Conservation (phyloP, 2,888 invertebrate genomes). For the Saturnia pavonia region DNA sequence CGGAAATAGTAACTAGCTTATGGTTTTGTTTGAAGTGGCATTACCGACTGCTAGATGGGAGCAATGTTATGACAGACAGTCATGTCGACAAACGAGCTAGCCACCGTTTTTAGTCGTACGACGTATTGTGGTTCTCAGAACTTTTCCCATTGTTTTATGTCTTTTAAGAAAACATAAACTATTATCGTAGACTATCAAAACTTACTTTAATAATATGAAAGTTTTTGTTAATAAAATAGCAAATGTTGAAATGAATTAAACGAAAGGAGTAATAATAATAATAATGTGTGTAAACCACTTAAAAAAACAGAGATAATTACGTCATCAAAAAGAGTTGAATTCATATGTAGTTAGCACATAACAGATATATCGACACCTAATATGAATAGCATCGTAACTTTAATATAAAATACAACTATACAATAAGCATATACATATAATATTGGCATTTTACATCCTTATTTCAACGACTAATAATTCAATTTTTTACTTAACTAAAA, state of each 20-base stretch:
- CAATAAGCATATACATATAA: no score
- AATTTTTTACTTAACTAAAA: no score
- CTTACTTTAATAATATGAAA: not conserved
- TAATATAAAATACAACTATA: no score
- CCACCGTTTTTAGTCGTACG: slow-evolving; percentile 29
- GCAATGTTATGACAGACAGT: slow-evolving; percentile 58
- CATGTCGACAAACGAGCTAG: slow-evolving; percentile 38
- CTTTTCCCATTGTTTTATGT: slow-evolving; percentile 10
- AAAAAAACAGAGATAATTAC: not conserved
- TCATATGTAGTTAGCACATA: not conserved
- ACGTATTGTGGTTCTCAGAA: slow-evolving; percentile 6
- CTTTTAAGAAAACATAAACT: not conserved
- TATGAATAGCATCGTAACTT: no score
- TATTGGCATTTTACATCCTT: no score
- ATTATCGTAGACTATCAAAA: not conserved
- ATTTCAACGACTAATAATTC: no score
- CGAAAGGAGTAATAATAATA: not conserved
- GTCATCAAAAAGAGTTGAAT: not conserved
- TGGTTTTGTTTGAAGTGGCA: slow-evolving; percentile 58
- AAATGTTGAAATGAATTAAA: no score
- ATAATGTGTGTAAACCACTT: not conserved
- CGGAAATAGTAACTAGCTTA: slow-evolving; percentile 39
- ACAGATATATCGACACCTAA: no score
- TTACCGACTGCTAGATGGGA: slow-evolving; percentile 44
- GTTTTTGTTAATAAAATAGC: no score